A percentile compares a stretch with the other conserved stretches of the same genome.
Evolutionary conservation across 2,113 vertebrate genomes (phyloP).

Genomic region (Casuarius casuarius): DNA sequence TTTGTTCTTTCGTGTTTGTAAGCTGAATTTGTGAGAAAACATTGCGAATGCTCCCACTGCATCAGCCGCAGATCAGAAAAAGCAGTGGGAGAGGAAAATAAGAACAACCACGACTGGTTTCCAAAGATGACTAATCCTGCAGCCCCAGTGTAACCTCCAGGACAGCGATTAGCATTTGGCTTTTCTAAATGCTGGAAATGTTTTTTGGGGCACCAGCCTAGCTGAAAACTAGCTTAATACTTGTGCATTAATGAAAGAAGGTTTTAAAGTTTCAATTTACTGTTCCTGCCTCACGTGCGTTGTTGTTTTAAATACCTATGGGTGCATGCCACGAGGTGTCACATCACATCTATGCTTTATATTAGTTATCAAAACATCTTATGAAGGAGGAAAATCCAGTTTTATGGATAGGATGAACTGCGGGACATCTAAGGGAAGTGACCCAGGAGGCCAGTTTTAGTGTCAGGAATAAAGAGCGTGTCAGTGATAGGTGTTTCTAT

Average conservation of each 20-base stretch:
- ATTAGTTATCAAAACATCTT: neutral
- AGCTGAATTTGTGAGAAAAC: conserved; percentile 60
- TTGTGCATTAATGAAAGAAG: neutral
- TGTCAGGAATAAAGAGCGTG: neutral
- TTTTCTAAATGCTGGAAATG: conserved; percentile 19
- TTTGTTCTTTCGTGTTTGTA: conserved; percentile 48
- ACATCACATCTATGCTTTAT: neutral
- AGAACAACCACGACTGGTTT: conserved; percentile 55
- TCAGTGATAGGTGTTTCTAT: neutral
- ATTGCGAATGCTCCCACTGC: conserved; percentile 48
- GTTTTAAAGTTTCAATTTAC: neutral
- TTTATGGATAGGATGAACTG: neutral
- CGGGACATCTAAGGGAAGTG: neutral
- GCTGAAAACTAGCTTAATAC: conserved; percentile 17
- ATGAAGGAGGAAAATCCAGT: neutral
- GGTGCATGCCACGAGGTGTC: neutral
- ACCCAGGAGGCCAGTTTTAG: neutral
- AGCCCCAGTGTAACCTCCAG: conserved; percentile 22
- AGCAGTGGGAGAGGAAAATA: conserved; percentile 57
- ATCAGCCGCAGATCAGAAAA: conserved; percentile 32
- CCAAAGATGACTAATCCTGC: conserved; percentile 47
- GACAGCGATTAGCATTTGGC: conserved; percentile 29
- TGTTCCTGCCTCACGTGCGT: neutral
- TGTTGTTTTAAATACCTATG: neutral
- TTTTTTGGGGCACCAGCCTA: conserved; percentile 28